These are phyloP conservation scores for Nomada hirtipes DNA, from an alignment of 2,888 invertebrate species.

Conservation along the genomic window DNA sequence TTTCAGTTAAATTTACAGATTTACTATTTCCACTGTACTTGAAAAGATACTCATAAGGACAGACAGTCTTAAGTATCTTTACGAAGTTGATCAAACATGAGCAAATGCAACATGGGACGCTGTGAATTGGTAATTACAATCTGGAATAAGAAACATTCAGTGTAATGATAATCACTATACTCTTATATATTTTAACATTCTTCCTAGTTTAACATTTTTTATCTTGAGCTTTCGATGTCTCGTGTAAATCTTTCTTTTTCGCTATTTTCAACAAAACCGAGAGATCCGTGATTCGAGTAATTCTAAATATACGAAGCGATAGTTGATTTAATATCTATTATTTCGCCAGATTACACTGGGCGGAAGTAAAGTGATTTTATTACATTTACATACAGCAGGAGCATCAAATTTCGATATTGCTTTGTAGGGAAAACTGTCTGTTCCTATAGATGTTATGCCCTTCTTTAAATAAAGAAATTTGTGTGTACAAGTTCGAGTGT, in stretches of 20 bases:
- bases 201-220: slow-evolving; percentile 19
- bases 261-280: background rate
- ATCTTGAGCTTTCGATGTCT: background rate
- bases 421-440: slow-evolving; percentile 29
- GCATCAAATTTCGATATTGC: background rate
- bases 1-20: slow-evolving; percentile 67
- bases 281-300: background rate
- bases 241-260: background rate
- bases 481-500: background rate
- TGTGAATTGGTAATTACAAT: slow-evolving; percentile 69
- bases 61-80: slow-evolving; percentile 71
- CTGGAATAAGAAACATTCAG: slow-evolving; percentile 67
- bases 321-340: background rate
- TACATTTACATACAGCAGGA: background rate
- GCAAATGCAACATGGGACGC: slow-evolving; percentile 65
- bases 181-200: slow-evolving; percentile 21
- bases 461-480: background rate
- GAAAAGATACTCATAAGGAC: slow-evolving; percentile 70
- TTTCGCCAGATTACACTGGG: background rate
- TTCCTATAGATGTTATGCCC: slow-evolving; percentile 23
- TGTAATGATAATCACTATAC: slow-evolving; percentile 56
- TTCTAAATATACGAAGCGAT: background rate
- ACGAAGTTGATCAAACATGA: slow-evolving; percentile 62
- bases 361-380: background rate
- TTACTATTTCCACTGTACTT: slow-evolving; percentile 69